Evolutionary conservation across 2,888 invertebrate species (phyloP), one percentile per base, ranked within the genome.

Genomic region (Chalcosyrphus nemorum): DNA sequence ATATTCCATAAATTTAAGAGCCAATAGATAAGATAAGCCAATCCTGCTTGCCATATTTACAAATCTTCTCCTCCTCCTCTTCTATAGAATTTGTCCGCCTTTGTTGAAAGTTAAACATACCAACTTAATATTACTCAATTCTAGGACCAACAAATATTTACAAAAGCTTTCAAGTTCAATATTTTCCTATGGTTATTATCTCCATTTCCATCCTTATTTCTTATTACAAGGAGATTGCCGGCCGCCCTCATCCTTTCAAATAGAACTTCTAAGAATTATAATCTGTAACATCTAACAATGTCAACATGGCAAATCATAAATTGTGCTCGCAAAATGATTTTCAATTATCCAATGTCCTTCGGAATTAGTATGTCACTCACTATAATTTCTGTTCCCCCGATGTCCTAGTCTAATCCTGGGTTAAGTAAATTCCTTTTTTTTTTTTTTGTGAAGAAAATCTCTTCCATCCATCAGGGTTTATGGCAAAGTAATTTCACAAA

Each of bases 261-360:
- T 5, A 3, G n/a, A n/a, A 1, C 7, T 15, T 52, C 52, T 3
- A 2, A 2, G 21, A 29, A 27, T 29, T 27, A n/a, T n/a, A 52
- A 29, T 52, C 52, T 6, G n/a, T n/a, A 52, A 52, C 52, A 13
- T 15, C 52, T 11, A 27, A 52, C 52, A 29, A 50, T 35, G 21
- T 47, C 63, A 63, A 63, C 32, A 47, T 21, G 32, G 47, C 47
- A 29, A 45, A 63, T 63, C 47, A 50, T 63, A 21, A 63, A 32
- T 35, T 35, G n/a, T n/a, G 13, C 32, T 47, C 13, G 13, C 19
- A 19, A 47, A 63, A 35, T 19, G 47, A 21, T 50, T 63, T 63
- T 63, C 63, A 32, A 63, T 63, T 50, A 63, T 63, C 63, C 63
- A 35, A 63, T 35, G n/a, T 21, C 32, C 32, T 21, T n/a, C 9